phyloP scores from a whole-genome alignment of 2,113 vertebrate genomes.

The Zapus hudsonius region DNA sequence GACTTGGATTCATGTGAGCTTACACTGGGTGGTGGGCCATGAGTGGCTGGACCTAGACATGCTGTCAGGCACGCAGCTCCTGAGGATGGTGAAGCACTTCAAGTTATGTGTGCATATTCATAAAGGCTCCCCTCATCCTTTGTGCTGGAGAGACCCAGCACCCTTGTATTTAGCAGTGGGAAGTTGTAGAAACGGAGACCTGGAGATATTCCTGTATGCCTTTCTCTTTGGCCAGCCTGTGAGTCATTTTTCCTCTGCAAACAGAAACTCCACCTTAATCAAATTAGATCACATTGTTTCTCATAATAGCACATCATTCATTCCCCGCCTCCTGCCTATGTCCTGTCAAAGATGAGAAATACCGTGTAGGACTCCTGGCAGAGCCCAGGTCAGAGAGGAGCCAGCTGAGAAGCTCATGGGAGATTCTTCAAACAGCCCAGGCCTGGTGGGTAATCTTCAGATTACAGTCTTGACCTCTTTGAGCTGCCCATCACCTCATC shows the following conservation, averaged over 20 bases:
- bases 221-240: conserved; percentile 1
- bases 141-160: neutral
- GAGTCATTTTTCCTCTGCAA: neutral
- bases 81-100: neutral
- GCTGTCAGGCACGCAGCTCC: neutral
- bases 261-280: neutral
- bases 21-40: neutral
- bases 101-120: neutral
- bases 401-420: conserved; percentile 24
- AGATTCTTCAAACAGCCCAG: conserved; percentile 33
- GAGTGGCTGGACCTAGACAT: neutral
- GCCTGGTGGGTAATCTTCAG: conserved; percentile 34
- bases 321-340: conserved; percentile 7
- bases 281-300: neutral
- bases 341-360: conserved; percentile 63
- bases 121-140: neutral
- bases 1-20: neutral
- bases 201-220: neutral
- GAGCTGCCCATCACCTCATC: conserved; percentile 16
- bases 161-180: neutral
- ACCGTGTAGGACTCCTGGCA: conserved; percentile 19
- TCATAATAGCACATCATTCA: neutral
- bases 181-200: neutral
- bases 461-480: conserved; percentile 6
- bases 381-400: conserved; percentile 24